Evolutionary conservation across 2,797 vertebrate genomes (phyloP), one percentile per base, ranked within the genome.

Genomic region (Lates japonicus): DNA sequence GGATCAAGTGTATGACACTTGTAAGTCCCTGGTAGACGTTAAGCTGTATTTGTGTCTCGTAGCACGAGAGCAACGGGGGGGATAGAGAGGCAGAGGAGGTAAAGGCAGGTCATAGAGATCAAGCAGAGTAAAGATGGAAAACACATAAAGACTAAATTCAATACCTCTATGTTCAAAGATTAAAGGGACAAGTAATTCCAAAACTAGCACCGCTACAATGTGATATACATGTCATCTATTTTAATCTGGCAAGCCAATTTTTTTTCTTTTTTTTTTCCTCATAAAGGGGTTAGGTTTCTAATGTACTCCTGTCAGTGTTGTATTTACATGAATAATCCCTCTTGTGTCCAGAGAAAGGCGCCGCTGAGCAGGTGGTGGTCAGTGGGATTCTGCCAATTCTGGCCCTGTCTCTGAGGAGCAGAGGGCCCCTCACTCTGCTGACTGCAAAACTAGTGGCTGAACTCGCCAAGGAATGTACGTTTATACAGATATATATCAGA

Each of bases 371-470:
- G 70, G 95, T 98, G 3, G 88, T 91, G 75, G 83, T 94, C 57
- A 96, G 95, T 25, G 95, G 94, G 25, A 94, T 97, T 83, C 94
- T 97, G 65, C 93, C 94, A 0, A 88, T 95, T 31, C 83, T 98
- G 87, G 93, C 96, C 46, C 93, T 95, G 86, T 91, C 95, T 69
- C 93, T 97, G 81, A 94, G 94, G 89, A 93, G 87, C 76, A 93
- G 93, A n/a, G 95, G 95, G 33, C 86, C 78, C 33, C 95, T 96
- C 3, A 90, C 93, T 7, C 69, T 92, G 76, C 95, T 95, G 52
- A 95, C 96, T 3, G 95, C 96, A 25, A 94, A 95, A 41, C 92
- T 97, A 33, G 94, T 97, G 70, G 95, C 96, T 49, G 96, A 97
- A 85, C 96, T 97, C 70, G 94, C 96, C 84, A 96, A 94, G 70